phyloP scores from a whole-genome alignment of 1,140 invertebrate species.

The Caenorhabditis tropicalis region DNA sequence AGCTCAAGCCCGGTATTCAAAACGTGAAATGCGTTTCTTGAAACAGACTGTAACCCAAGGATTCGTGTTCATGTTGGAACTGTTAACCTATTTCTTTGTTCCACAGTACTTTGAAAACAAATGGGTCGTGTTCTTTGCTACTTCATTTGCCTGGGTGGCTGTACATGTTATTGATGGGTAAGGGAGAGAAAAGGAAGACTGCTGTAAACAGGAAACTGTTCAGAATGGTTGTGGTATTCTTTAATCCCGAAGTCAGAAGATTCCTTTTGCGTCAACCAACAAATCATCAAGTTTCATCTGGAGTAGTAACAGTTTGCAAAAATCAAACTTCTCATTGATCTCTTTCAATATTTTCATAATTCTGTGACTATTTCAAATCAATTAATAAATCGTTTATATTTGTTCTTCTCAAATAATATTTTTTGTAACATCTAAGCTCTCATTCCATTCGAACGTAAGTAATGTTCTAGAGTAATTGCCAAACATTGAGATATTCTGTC shows the following conservation, averaged over 20 bases:
- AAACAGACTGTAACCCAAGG: conserved; percentile 33
- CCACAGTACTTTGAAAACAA: conserved; percentile 29
- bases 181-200: too few species aligned
- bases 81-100: conserved; percentile 37
- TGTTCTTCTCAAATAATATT: too few species aligned
- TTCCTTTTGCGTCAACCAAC: background rate
- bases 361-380: too few species aligned
- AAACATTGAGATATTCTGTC: too few species aligned
- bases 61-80: conserved; percentile 25
- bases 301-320: background rate
- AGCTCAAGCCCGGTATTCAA: background rate
- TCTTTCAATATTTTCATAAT: too few species aligned
- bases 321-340: background rate
- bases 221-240: conserved; percentile 1
- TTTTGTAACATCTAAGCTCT: too few species aligned
- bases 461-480: too few species aligned
- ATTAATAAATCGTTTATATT: too few species aligned
- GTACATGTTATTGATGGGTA: conserved; percentile 39
- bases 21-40: conserved; percentile 30
- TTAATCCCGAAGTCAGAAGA: background rate
- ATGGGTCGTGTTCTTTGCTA: conserved; percentile 4
- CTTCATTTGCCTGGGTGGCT: conserved; percentile 38
- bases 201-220: background rate
- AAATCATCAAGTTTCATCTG: background rate
- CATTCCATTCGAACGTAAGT: too few species aligned